phyloP scores from a whole-genome alignment of 1,140 invertebrate species.

The Rhizoglyphus robini region DNA sequence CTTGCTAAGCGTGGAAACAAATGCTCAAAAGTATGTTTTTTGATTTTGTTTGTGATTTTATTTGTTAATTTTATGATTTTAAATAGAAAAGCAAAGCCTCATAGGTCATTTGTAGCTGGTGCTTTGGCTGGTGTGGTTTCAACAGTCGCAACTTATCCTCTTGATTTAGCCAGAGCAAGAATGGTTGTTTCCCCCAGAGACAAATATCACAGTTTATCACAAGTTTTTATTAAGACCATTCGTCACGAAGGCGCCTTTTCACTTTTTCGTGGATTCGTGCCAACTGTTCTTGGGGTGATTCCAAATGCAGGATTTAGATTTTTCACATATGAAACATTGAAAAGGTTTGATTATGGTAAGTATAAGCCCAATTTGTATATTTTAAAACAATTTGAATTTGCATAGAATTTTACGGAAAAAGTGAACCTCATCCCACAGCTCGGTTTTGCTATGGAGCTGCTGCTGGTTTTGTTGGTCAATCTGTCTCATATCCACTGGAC shows the following conservation, averaged over 20 bases:
- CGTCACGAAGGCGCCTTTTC: constrained; percentile 58
- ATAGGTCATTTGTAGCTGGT: constrained; percentile 62
- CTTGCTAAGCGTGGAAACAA: constrained; percentile 51
- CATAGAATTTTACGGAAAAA: constrained; percentile 20
- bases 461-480: constrained; percentile 86
- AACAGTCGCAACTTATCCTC: constrained; percentile 80
- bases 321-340: constrained; percentile 90
- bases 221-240: constrained; percentile 72
- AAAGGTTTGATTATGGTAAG: constrained; percentile 36
- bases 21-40: constrained; percentile 22
- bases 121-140: constrained; percentile 86
- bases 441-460: constrained; percentile 66
- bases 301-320: constrained; percentile 95
- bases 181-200: constrained; percentile 84
- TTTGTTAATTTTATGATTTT: too few relatives aligned
- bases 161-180: constrained; percentile 88
- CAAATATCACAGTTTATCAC: constrained; percentile 38
- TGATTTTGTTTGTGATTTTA: neutral
- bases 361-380: too few relatives aligned
- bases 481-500: constrained; percentile 85
- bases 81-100: constrained; percentile 29
- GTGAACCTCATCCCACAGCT: constrained; percentile 29
- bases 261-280: constrained; percentile 72
- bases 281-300: constrained; percentile 83
- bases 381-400: neutral